These are phyloP conservation scores for Sturnira hondurensis DNA, from an alignment of 2,113 vertebrate genomes.

Conservation along the genomic window DNA sequence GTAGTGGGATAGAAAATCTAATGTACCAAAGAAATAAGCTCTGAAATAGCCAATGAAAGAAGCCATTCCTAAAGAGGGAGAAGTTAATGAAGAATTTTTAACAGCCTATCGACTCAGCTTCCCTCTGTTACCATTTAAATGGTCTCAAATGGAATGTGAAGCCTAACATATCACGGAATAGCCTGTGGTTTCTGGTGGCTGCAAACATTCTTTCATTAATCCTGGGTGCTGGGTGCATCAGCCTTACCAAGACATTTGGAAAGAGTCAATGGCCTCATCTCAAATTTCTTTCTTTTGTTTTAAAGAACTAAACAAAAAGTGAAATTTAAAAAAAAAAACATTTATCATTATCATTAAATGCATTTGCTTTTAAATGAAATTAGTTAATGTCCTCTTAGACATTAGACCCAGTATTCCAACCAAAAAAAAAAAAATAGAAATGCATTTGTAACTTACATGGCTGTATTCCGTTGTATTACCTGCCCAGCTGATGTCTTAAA, in stretches of 20 bases:
- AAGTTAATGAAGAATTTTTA: conserved; percentile 70
- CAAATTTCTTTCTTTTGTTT: not conserved
- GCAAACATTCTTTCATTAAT: conserved; percentile 65
- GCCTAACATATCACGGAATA: conserved; percentile 44
- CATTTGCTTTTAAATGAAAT: not conserved
- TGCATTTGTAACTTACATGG: not conserved
- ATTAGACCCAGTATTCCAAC: not conserved
- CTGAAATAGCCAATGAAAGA: conserved; percentile 58
- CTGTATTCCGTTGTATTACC: not conserved
- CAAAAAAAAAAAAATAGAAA: not conserved
- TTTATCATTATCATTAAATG: not conserved
- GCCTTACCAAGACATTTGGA: not conserved
- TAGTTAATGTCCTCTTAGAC: not conserved
- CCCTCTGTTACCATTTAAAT: conserved; percentile 68
- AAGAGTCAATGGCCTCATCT: not conserved
- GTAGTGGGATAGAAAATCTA: conserved; percentile 55
- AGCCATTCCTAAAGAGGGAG: conserved; percentile 51
- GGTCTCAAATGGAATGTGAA: conserved; percentile 52
- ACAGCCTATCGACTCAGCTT: conserved; percentile 51
- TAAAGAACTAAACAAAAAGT: not conserved
- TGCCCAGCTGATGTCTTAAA: not conserved
- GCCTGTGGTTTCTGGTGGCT: conserved; percentile 34
- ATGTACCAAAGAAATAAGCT: conserved; percentile 59
- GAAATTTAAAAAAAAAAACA: not conserved
- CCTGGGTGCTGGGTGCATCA: not conserved